Percentiles rank a stretch among this genome's conserved stretches.
phyloP scores from a whole-genome alignment of 2,888 invertebrate genomes.

The Tachina lurida region DNA sequence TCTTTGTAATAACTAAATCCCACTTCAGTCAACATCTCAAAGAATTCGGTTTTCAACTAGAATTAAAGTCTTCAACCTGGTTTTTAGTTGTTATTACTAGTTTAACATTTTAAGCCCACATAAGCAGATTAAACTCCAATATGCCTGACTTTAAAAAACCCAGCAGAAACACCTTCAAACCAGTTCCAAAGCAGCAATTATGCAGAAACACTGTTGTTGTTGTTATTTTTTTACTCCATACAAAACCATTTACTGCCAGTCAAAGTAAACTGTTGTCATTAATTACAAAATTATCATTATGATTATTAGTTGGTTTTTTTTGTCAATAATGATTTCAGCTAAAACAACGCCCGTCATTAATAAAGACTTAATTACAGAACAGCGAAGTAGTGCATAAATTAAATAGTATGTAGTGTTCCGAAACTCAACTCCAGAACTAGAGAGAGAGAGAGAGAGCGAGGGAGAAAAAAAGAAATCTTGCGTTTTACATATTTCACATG shows the following conservation, averaged over 20 bases:
- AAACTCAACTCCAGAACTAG: slow-evolving; percentile 3
- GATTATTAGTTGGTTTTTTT: neutral
- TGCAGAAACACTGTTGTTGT: neutral
- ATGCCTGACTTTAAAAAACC: neutral
- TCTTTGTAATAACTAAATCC: neutral
- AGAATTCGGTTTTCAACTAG: neutral
- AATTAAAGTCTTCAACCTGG: neutral
- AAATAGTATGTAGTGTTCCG: slow-evolving; percentile 13
- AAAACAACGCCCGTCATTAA: slow-evolving; percentile 53
- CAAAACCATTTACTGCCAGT: slow-evolving; percentile 20
- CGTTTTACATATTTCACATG: slow-evolving; percentile 2
- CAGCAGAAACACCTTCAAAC: slow-evolving; percentile 29
- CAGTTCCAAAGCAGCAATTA: neutral
- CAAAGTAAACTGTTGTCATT: slow-evolving; percentile 38
- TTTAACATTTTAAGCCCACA: slow-evolving; percentile 16
- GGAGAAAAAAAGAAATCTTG: neutral
- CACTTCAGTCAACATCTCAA: neutral
- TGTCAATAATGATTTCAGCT: slow-evolving; percentile 33
- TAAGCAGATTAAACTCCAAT: slow-evolving; percentile 8
- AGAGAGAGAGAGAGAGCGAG: neutral
- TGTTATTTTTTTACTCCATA: neutral
- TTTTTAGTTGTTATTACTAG: slow-evolving; percentile 13
- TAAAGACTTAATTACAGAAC: slow-evolving; percentile 39
- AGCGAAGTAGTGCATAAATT: slow-evolving; percentile 10
- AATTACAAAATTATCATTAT: slow-evolving; percentile 47